phyloP scores from a whole-genome alignment of 2,888 invertebrate genomes.

The Prosopocoilus inquinatus region DNA sequence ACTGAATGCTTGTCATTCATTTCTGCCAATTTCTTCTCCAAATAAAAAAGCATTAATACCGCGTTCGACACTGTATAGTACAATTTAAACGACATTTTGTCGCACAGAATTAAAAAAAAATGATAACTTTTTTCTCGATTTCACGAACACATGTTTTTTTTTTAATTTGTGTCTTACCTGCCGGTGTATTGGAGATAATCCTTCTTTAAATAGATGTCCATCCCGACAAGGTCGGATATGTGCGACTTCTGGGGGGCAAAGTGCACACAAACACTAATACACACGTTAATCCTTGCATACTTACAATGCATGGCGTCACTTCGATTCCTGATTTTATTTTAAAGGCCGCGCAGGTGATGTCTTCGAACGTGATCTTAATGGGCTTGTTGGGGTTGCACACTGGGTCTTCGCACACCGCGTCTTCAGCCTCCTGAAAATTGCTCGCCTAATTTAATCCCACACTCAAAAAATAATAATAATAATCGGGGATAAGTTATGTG shows the following conservation, averaged over 20 bases:
- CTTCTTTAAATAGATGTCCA: conserved; percentile 91
- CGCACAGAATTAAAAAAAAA: too few relatives aligned
- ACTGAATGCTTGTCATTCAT: too few relatives aligned
- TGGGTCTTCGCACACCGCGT: conserved; percentile 40
- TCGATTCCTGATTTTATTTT: conserved; percentile 81
- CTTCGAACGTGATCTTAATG: conserved; percentile 73
- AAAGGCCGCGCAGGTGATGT: conserved; percentile 86
- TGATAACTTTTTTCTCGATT: too few relatives aligned
- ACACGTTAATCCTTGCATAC: conserved; percentile 27
- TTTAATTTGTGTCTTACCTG: conserved; percentile 58
- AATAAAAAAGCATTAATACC: too few relatives aligned
- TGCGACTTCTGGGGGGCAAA: conserved; percentile 69
- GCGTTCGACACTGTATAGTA: too few relatives aligned
- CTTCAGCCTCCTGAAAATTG: conserved; percentile 26
- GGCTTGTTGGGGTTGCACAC: conserved; percentile 69
- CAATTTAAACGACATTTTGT: too few relatives aligned
- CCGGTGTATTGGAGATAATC: conserved; percentile 95
- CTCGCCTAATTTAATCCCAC: too few relatives aligned
- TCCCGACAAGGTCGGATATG: conserved; percentile 72
- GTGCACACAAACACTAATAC: conserved; percentile 4
- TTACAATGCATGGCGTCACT: conserved; percentile 84
- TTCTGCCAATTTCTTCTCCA: too few relatives aligned
- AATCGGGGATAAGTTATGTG: neutral
- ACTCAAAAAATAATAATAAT: neutral
- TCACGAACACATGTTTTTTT: too few relatives aligned